A percentile compares a stretch with the other conserved stretches of the same genome.
phyloP scores from a whole-genome alignment of 2,888 invertebrate genomes.

The Allygus modestus region DNA sequence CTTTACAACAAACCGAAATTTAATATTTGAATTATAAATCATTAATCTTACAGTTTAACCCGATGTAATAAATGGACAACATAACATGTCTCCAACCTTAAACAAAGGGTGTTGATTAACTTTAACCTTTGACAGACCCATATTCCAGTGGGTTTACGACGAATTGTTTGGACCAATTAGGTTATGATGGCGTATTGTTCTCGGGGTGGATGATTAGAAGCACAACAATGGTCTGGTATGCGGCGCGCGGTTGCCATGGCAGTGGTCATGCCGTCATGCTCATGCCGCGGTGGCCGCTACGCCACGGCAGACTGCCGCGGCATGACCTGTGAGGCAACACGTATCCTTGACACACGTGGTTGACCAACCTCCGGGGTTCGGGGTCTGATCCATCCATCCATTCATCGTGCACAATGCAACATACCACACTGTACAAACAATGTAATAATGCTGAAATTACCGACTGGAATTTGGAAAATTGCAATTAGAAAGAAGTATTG shows the following conservation, averaged over 20 bases:
- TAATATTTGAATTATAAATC: too few relatives aligned
- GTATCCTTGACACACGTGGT: constrained; percentile 6
- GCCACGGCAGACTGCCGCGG: too few relatives aligned
- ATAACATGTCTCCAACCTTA: background rate
- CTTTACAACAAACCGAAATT: too few relatives aligned
- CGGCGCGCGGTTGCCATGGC: constrained; percentile 14
- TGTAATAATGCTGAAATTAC: background rate
- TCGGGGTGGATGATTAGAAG: background rate
- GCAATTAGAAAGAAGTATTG: too few relatives aligned
- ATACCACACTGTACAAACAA: background rate
- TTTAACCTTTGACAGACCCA: constrained; percentile 24
- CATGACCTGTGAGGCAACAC: background rate
- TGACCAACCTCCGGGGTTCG: background rate
- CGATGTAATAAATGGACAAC: background rate
- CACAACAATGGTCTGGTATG: constrained; percentile 21
- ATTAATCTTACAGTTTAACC: too few relatives aligned
- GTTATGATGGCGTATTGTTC: constrained; percentile 34
- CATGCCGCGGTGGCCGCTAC: background rate
- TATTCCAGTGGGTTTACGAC: constrained; percentile 4
- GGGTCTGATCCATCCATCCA: background rate
- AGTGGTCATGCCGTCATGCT: background rate
- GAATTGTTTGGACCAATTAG: constrained; percentile 28
- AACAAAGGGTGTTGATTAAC: background rate
- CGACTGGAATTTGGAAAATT: too few relatives aligned
- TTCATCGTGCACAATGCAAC: too few relatives aligned